Percentiles rank a stretch among this genome's conserved stretches.
phyloP scores from a whole-genome alignment of 2,888 invertebrate genomes.

The Morpho helenor region DNA sequence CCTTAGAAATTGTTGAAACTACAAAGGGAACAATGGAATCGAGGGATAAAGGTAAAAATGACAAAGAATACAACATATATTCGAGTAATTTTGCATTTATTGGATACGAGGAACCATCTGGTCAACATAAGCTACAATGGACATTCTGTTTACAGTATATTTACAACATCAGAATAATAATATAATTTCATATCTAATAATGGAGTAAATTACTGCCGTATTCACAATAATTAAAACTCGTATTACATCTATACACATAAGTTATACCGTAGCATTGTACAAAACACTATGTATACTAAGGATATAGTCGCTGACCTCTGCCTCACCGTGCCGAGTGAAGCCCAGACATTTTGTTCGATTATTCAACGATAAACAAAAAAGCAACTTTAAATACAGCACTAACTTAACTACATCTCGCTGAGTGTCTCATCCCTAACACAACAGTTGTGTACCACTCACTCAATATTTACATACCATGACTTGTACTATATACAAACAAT shows the following conservation, averaged over 20 bases:
- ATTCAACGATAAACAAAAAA: constrained; percentile 59
- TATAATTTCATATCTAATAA: constrained; percentile 64
- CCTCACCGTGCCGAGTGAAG: constrained; percentile 23
- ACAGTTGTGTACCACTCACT: constrained; percentile 52
- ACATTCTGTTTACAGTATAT: constrained; percentile 77
- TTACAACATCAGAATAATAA: constrained; percentile 74
- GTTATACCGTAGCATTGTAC: constrained; percentile 56
- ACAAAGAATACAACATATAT: constrained; percentile 41
- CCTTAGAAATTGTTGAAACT: no score
- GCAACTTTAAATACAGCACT: constrained; percentile 70
- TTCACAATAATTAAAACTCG: constrained; percentile 74
- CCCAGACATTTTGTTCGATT: constrained; percentile 65
- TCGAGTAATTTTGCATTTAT: constrained; percentile 77
- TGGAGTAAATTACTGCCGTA: constrained; percentile 70
- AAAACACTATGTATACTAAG: constrained; percentile 63
- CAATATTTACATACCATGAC: constrained; percentile 47
- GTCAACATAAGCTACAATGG: constrained; percentile 79
- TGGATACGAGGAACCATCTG: constrained; percentile 79
- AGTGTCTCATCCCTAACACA: constrained; percentile 37
- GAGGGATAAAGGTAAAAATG: constrained; percentile 12
- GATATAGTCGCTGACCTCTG: constrained; percentile 40
- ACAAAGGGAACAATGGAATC: no score
- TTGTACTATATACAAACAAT: constrained; percentile 79
- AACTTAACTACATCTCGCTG: constrained; percentile 51
- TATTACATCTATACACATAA: constrained; percentile 67